These are phyloP conservation scores for Hoplodrina blanda DNA, from an alignment of 2,888 invertebrate species.

Conservation along the genomic window DNA sequence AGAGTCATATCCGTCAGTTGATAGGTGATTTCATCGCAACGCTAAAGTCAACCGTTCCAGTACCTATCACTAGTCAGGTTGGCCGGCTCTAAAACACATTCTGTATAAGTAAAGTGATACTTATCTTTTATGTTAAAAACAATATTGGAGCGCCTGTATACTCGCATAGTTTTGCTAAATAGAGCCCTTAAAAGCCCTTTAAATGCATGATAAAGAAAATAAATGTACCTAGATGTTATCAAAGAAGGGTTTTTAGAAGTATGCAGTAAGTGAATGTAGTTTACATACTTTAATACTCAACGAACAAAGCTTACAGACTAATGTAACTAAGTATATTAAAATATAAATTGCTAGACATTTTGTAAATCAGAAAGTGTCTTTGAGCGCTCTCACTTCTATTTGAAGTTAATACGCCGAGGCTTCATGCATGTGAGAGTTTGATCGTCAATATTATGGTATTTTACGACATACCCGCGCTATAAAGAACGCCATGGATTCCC, in stretches of 20 bases:
- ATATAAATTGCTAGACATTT: slow-evolving; percentile 7
- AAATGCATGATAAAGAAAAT: slow-evolving; percentile 56
- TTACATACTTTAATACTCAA: slow-evolving; percentile 25
- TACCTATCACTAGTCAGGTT: slow-evolving; percentile 12
- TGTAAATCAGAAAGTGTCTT: slow-evolving; percentile 14
- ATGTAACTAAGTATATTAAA: slow-evolving; percentile 14
- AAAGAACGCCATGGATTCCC: slow-evolving; percentile 31
- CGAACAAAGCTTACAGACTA: slow-evolving; percentile 17
- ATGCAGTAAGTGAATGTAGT: slow-evolving; percentile 23
- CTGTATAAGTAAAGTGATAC: slow-evolving; percentile 49
- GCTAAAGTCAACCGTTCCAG: not conserved
- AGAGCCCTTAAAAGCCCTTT: slow-evolving; percentile 38
- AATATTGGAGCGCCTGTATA: slow-evolving; percentile 40
- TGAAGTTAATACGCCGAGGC: slow-evolving; percentile 14
- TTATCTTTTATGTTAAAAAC: slow-evolving; percentile 55
- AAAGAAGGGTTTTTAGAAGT: slow-evolving; percentile 28
- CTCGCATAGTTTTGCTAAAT: slow-evolving; percentile 45
- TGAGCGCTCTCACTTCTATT: slow-evolving; percentile 26
- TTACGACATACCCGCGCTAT: slow-evolving; percentile 26
- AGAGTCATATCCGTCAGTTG: not conserved
- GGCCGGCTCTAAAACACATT: slow-evolving; percentile 18
- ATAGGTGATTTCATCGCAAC: not conserved
- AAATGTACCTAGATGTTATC: slow-evolving; percentile 45
- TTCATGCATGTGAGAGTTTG: slow-evolving; percentile 10
- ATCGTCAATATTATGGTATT: slow-evolving; percentile 12